Conservation (phyloP, 1,140 invertebrate species). For the Eubasilissa regina region DNA sequence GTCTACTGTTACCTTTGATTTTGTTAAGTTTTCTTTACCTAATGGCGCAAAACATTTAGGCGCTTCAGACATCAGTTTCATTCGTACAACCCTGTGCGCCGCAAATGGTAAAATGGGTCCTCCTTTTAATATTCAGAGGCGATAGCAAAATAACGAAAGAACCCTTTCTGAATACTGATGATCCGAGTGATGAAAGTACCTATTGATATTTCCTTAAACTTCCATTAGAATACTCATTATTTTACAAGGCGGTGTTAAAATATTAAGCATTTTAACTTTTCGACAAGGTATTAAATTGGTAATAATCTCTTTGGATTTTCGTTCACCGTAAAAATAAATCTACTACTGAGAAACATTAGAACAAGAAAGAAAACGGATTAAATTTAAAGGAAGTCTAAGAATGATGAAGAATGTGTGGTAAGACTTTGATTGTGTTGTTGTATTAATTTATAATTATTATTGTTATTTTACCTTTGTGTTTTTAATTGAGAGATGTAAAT, state of each 20-base stretch:
- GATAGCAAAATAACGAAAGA: slow-evolving; percentile 44
- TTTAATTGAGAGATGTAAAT: too few relatives aligned
- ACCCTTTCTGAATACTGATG: slow-evolving; percentile 42
- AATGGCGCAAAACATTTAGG: neutral
- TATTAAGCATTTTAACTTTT: slow-evolving; percentile 14
- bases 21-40: neutral
- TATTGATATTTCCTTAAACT: slow-evolving; percentile 22
- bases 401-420: too few relatives aligned
- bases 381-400: too few relatives aligned
- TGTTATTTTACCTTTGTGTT: too few relatives aligned
- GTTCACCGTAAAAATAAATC: too few relatives aligned
- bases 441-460: too few relatives aligned
- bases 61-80: neutral
- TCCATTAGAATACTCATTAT: neutral
- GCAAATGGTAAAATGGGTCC: slow-evolving; percentile 4
- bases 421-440: too few relatives aligned
- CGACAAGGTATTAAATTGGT: slow-evolving; percentile 1
- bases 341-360: too few relatives aligned
- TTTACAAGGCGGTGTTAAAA: neutral
- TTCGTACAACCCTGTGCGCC: neutral
- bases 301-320: neutral
- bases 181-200: slow-evolving; percentile 6
- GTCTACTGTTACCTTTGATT: neutral
- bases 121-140: slow-evolving; percentile 46
- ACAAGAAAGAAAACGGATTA: too few relatives aligned